These are phyloP conservation scores for Daboia siamensis DNA, from an alignment of 2,113 vertebrate genomes.

Conservation along the genomic window DNA sequence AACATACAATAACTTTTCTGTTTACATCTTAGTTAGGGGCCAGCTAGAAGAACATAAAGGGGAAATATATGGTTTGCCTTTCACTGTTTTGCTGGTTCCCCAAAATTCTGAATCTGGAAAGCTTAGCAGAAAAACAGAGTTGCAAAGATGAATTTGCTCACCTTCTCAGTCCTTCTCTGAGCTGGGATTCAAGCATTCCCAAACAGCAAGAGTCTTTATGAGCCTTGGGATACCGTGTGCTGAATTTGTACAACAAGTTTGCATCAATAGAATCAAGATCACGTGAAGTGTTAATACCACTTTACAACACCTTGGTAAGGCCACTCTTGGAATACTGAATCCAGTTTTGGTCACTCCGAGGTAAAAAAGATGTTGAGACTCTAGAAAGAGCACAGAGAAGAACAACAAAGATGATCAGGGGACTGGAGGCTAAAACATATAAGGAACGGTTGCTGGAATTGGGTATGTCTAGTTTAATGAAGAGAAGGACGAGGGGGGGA, in stretches of 20 bases:
- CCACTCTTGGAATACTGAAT: no score
- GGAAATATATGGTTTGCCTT: not conserved
- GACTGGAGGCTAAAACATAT: no score
- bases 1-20: conserved; percentile 63
- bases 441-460: no score
- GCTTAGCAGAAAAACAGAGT: not conserved
- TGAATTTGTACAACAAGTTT: not conserved
- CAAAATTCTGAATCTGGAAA: not conserved
- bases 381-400: no score
- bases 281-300: no score
- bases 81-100: not conserved
- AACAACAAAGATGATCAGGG: no score
- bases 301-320: no score
- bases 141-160: not conserved
- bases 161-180: not conserved
- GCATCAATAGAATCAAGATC: no score
- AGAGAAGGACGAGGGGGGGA: no score
- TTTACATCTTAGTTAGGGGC: conserved; percentile 58
- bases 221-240: not conserved
- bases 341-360: no score
- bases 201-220: not conserved
- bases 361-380: no score
- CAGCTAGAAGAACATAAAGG: conserved; percentile 32
- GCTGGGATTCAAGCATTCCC: not conserved
- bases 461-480: no score